phyloP scores from a whole-genome alignment of 2,888 invertebrate genomes.

The Eurytoma californica region DNA sequence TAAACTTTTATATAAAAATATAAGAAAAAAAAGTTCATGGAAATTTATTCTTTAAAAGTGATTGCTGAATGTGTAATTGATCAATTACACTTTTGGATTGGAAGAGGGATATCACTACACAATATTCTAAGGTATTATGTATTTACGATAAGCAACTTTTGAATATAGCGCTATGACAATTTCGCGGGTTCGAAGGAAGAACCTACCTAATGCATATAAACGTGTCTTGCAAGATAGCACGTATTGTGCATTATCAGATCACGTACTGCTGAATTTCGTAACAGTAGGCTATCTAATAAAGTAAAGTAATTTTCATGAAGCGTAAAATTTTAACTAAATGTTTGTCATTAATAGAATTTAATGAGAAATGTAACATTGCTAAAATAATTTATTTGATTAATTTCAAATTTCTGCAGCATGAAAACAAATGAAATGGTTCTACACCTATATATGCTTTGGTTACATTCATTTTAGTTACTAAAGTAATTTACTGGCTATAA shows the following conservation, averaged over 20 bases:
- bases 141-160: no score
- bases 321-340: background rate
- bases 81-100: no score
- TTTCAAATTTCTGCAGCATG: background rate
- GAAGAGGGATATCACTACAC: no score
- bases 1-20: no score
- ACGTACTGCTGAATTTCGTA: constrained; percentile 5
- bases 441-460: background rate
- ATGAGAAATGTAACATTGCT: no score
- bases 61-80: no score
- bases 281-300: background rate
- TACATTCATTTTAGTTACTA: constrained; percentile 1
- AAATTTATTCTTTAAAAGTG: no score
- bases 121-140: no score
- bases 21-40: no score
- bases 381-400: background rate
- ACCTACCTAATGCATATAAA: constrained; percentile 18
- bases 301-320: background rate
- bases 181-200: background rate
- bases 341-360: background rate
- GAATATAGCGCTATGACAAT: background rate
- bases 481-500: constrained; percentile 1
- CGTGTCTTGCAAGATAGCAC: background rate
- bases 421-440: background rate
- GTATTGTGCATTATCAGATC: constrained; percentile 21